A percentile compares a stretch with the other conserved stretches of the same genome.
phyloP scores from a whole-genome alignment of 2,797 vertebrate species.

The Catamblyrhynchus diadema region DNA sequence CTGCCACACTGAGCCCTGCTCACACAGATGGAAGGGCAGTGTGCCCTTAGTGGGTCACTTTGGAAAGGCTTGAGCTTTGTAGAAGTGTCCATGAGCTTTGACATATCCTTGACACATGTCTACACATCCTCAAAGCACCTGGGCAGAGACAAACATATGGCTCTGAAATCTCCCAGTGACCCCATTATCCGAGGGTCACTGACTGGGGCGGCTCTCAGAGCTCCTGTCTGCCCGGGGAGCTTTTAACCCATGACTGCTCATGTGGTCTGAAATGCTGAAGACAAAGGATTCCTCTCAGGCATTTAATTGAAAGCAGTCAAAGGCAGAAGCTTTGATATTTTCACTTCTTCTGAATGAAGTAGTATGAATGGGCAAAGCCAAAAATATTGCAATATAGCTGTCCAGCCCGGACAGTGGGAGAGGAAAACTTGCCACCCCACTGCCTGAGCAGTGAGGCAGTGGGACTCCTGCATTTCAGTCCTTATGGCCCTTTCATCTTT shows the following conservation, averaged over 20 bases:
- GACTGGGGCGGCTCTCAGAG: neutral
- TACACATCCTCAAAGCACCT: conserved; percentile 63
- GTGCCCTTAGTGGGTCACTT: fast-evolving
- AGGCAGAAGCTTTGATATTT: neutral
- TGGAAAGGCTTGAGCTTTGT: neutral
- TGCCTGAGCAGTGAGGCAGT: neutral
- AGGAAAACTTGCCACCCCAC: neutral
- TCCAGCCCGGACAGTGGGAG: neutral
- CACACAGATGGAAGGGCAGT: neutral
- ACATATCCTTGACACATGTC: conserved; percentile 56
- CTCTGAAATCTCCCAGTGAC: conserved; percentile 27
- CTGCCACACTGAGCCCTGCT: neutral
- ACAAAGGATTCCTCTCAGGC: conserved; percentile 43
- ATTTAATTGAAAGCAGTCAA: conserved; percentile 45
- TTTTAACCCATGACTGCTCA: conserved; percentile 51
- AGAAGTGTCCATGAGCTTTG: conserved; percentile 36
- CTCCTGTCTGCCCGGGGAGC: neutral
- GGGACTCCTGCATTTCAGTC: neutral
- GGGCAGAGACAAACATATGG: conserved; percentile 30
- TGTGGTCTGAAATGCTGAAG: neutral
- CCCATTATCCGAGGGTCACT: conserved; percentile 45
- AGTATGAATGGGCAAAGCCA: neutral
- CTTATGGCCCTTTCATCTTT: neutral
- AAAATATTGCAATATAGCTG: neutral
- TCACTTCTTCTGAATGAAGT: neutral